Evolutionary conservation across 2,113 vertebrate genomes (phyloP).

Genomic region (Gasterosteus nipponicus): DNA sequence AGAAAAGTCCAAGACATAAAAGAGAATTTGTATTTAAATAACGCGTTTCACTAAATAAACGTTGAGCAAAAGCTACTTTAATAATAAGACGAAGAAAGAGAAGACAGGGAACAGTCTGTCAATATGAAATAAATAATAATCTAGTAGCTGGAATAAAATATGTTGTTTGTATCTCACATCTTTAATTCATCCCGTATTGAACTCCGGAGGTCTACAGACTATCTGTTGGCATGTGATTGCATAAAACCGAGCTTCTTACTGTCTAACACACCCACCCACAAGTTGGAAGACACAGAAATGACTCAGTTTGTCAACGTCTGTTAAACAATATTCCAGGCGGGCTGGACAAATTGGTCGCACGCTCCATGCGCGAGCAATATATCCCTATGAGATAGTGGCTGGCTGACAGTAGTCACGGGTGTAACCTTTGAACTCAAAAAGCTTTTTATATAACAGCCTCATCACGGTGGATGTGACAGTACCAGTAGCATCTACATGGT

Average conservation of each 20-base stretch:
- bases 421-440: conserved; percentile 48
- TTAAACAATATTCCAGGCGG: conserved; percentile 45
- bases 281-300: conserved; percentile 43
- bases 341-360: conserved; percentile 26
- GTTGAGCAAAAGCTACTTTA: conserved; percentile 9
- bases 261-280: conserved; percentile 39
- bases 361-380: conserved; percentile 32
- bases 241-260: conserved; percentile 43
- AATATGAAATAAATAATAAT: conserved; percentile 25
- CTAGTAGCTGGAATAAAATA: conserved; percentile 25
- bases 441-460: conserved; percentile 19
- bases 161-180: conserved; percentile 34
- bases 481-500: background rate
- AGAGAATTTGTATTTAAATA: background rate
- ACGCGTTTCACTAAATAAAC: background rate
- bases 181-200: conserved; percentile 53
- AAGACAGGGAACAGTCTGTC: background rate
- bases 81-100: background rate
- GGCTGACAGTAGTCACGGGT: conserved; percentile 47
- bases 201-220: conserved; percentile 25
- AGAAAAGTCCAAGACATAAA: background rate
- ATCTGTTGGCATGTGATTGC: conserved; percentile 51
- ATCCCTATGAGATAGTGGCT: conserved; percentile 30
- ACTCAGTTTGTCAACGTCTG: conserved; percentile 52
- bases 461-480: background rate